Conservation (phyloP, 1,140 invertebrate species). For the Maniola jurtina region DNA sequence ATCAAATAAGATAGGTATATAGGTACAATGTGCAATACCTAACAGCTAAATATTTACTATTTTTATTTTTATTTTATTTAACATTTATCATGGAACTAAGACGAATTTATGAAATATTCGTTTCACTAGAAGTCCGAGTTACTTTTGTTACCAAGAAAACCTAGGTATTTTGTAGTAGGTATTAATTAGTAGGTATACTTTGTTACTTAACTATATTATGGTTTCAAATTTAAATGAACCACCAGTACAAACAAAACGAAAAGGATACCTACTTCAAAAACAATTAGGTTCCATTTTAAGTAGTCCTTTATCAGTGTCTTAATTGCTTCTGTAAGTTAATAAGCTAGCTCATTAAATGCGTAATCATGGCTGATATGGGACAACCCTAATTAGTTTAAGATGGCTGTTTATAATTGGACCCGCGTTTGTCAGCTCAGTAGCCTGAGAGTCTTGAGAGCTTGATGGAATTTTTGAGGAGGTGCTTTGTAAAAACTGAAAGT, state of each 20-base stretch:
- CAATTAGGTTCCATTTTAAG: conserved; percentile 8
- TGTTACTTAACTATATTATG: neutral
- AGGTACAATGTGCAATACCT: no score
- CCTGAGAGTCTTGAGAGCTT: no score
- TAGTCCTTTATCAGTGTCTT: conserved; percentile 12
- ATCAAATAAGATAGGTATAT: no score
- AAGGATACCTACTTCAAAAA: neutral
- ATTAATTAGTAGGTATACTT: neutral
- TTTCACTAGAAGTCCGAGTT: no score
- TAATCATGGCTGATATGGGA: conserved; percentile 23
- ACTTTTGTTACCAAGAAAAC: no score
- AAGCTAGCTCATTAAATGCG: conserved; percentile 14
- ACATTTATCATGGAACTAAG: no score
- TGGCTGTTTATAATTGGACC: conserved; percentile 25
- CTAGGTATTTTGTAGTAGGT: no score
- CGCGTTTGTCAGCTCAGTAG: neutral
- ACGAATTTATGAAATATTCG: no score
- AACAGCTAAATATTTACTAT: no score
- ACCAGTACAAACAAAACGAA: neutral
- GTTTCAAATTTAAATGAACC: neutral
- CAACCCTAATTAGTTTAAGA: conserved; percentile 32
- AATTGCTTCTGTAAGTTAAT: conserved; percentile 23
- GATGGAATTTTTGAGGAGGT: no score
- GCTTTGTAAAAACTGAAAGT: no score
- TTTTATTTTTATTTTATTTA: no score